Base-by-base conservation (phyloP, 2,113 vertebrate genomes). In the Haplochromis vanheusdeni region DNA sequence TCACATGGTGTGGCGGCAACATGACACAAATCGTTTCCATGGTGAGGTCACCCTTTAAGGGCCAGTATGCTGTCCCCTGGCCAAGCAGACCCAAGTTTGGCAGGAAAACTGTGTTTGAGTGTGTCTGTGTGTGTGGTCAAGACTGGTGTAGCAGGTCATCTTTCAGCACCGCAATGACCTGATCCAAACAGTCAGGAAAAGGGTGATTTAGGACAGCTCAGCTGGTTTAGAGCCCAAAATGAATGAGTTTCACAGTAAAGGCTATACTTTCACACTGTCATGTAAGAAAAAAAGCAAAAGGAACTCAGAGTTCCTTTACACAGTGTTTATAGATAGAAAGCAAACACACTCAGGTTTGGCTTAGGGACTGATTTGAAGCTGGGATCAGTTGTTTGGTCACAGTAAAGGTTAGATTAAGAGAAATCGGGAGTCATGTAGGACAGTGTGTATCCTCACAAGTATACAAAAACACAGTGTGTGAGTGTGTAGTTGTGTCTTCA, bases 1-100 rank as follows among this genome's bases (percentile, higher is more conserved):
- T 90, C 92, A 94, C 86, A 79, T 91, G 94, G 82, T 87, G 33
- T 79, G 31, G 13, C 79, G 45, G 84, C 83, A 86, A 89, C 87
- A 90, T 84, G 60, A 88, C 60, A 89, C 73, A 52, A 79, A 56
- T 19, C 5, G 91, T 94, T 92, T 86, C 94, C 91, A 93, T 87
- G 84, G 91, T 3, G 52, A 92, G 80, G 51, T 31, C 58, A 28
- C 58, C 80, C 81, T 81, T 81, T 90, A 90, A 83, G 83, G 45
- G 12, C 55, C 28, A 21, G 28, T 31, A 84, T 21, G 42, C 42
- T 68, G 52, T 82, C 37, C 9, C 7, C 7, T 23, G 56, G 81
- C 52, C 58, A 3, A 19, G 26, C 26, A 5, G 10, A 70, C 55
- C 81, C 68, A 58, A 79, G 86, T 88, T 89, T 91, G 90, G 92